Percentiles rank a stretch among this genome's conserved stretches.
Evolutionary conservation across 2,797 vertebrate genomes (phyloP).

Genomic region (Molossus alvarezi): DNA sequence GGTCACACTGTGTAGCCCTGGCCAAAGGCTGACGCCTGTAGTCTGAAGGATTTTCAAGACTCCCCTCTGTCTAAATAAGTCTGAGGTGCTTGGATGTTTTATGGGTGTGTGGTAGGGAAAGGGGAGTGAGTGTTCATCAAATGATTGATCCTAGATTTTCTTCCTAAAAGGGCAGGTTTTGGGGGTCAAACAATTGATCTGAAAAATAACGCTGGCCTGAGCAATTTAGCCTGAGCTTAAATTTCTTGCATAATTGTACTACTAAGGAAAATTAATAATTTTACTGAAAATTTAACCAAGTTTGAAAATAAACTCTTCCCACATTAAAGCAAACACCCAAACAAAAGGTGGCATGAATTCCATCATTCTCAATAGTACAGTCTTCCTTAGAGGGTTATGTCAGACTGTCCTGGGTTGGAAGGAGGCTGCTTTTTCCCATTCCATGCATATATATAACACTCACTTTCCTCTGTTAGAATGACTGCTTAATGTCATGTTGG

Average conservation of each 20-base stretch:
- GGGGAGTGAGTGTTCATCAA: neutral
- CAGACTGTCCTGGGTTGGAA: neutral
- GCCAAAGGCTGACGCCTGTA: neutral
- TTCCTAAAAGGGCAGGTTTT: constrained; percentile 38
- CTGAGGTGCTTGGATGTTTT: neutral
- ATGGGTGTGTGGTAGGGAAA: neutral
- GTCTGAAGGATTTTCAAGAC: neutral
- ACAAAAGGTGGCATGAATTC: neutral
- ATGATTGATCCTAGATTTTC: constrained; percentile 44
- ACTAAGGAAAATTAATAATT: constrained; percentile 37
- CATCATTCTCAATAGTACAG: neutral
- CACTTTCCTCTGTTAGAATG: neutral
- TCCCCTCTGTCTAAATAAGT: constrained; percentile 1
- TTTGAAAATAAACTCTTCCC: constrained; percentile 41
- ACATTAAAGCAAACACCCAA: neutral
- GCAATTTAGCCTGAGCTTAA: neutral
- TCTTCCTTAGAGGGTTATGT: neutral
- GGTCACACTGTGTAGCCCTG: neutral
- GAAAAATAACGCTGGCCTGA: neutral
- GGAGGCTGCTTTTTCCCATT: neutral
- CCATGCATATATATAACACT: neutral
- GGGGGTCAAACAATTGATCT: constrained; percentile 18
- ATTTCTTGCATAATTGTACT: neutral
- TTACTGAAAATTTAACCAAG: neutral
- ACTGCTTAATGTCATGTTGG: neutral